A percentile compares a stretch with the other conserved stretches of the same genome.
Evolutionary conservation across 2,797 vertebrate genomes (phyloP).

Genomic region (Chelonia mydas): DNA sequence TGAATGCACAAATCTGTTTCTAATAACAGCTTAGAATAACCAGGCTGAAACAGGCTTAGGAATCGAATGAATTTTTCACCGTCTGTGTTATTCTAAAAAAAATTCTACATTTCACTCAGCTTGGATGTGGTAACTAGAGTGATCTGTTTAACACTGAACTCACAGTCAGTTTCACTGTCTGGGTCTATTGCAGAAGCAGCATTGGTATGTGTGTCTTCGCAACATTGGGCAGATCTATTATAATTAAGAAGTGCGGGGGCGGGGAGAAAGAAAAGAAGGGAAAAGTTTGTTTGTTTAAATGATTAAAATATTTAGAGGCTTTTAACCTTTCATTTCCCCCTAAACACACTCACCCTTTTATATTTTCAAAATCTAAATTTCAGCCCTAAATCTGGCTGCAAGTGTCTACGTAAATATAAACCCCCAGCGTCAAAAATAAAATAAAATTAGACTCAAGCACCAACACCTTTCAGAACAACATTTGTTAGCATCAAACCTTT

Average conservation of each 20-base stretch:
- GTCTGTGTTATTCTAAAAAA: neutral
- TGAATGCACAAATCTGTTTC: no score
- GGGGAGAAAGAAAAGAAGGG: neutral
- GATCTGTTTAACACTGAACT: neutral
- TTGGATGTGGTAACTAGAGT: neutral
- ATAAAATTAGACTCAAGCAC: neutral
- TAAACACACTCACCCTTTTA: neutral
- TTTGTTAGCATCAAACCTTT: neutral
- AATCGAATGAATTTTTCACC: neutral
- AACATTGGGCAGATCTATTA: neutral
- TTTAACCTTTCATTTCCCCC: neutral
- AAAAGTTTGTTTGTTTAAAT: neutral
- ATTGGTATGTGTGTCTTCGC: neutral
- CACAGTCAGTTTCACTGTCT: neutral
- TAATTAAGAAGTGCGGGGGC: neutral
- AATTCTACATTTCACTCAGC: neutral
- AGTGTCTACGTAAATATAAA: neutral
- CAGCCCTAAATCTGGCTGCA: neutral
- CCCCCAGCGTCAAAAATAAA: neutral
- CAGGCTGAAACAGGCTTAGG: neutral
- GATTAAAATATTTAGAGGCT: neutral
- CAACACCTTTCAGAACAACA: neutral
- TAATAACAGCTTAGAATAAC: no score
- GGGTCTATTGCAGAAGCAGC: neutral
- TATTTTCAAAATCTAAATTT: neutral